A percentile compares a stretch with the other conserved stretches of the same genome.
phyloP scores from a whole-genome alignment of 2,113 vertebrate species.

The Nematolebias whitei region DNA sequence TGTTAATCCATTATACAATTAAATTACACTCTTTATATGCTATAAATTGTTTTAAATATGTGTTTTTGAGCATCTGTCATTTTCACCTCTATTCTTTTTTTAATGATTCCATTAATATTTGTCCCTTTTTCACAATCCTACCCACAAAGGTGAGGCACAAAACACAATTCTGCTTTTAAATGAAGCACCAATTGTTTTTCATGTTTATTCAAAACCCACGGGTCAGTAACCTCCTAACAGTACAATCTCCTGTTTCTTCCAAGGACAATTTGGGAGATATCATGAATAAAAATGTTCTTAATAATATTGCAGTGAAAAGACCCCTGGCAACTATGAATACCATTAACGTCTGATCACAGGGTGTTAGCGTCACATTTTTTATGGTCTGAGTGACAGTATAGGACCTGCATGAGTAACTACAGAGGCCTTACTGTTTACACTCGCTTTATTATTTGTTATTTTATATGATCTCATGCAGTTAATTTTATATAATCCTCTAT shows the following conservation, averaged over 20 bases:
- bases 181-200: slow-evolving; percentile 79
- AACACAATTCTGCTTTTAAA: slow-evolving; percentile 70
- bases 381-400: slow-evolving; percentile 56
- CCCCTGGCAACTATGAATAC: slow-evolving; percentile 81
- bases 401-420: slow-evolving; percentile 41
- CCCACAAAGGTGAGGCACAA: slow-evolving; percentile 41
- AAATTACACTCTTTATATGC: background rate
- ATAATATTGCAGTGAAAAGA: slow-evolving; percentile 76
- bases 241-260: slow-evolving; percentile 77
- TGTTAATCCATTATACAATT: background rate
- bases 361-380: slow-evolving; percentile 72
- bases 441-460: slow-evolving; percentile 42
- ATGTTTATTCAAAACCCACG: slow-evolving; percentile 83
- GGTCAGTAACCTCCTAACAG: slow-evolving; percentile 68
- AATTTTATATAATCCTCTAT: slow-evolving; percentile 21
- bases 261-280: slow-evolving; percentile 83
- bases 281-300: slow-evolving; percentile 84
- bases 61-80: slow-evolving; percentile 52
- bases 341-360: slow-evolving; percentile 76
- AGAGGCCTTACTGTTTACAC: slow-evolving; percentile 53
- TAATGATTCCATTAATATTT: slow-evolving; percentile 69
- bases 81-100: slow-evolving; percentile 61
- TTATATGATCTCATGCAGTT: slow-evolving; percentile 37
- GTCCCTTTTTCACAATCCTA: slow-evolving; percentile 33
- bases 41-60: background rate